phyloP scores from a whole-genome alignment of 2,113 vertebrate genomes.

The Hucho hucho region DNA sequence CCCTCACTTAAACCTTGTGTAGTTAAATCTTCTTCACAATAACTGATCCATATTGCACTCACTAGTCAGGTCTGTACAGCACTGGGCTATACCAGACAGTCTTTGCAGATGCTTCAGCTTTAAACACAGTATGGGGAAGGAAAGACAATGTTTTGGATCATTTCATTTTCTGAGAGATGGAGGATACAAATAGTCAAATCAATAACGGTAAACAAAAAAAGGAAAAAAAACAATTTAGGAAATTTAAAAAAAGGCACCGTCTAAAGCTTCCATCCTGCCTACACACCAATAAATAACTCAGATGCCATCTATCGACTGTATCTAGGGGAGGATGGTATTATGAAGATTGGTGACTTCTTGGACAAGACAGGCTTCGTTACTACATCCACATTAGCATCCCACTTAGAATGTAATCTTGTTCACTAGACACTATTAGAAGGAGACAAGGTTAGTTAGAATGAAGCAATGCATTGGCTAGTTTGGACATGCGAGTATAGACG shows the following conservation, averaged over 20 bases:
- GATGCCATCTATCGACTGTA: background rate
- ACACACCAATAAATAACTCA: constrained; percentile 18
- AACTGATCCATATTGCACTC: constrained; percentile 19
- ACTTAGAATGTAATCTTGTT: too few relatives aligned
- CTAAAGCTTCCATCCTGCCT: background rate
- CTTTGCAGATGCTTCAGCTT: background rate
- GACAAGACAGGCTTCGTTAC: background rate
- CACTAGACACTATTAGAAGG: too few relatives aligned
- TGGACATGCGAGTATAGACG: too few relatives aligned
- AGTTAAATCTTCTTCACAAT: constrained; percentile 5
- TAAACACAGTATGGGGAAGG: background rate
- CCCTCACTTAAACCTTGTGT: background rate
- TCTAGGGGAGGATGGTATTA: background rate
- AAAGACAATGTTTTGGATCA: background rate
- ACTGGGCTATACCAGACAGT: background rate
- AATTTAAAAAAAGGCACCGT: background rate
- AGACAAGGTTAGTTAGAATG: too few relatives aligned
- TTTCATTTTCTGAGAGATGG: background rate
- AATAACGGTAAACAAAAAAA: constrained; percentile 12
- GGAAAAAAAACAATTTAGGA: constrained; percentile 2
- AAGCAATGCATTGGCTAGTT: too few relatives aligned
- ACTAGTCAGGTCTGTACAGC: background rate
- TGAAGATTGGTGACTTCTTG: background rate
- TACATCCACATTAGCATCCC: too few relatives aligned
- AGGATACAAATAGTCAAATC: constrained; percentile 11